Evolutionary conservation across 2,797 vertebrate genomes (phyloP), one percentile per base, ranked within the genome.

Genomic region (Argentina silus): DNA sequence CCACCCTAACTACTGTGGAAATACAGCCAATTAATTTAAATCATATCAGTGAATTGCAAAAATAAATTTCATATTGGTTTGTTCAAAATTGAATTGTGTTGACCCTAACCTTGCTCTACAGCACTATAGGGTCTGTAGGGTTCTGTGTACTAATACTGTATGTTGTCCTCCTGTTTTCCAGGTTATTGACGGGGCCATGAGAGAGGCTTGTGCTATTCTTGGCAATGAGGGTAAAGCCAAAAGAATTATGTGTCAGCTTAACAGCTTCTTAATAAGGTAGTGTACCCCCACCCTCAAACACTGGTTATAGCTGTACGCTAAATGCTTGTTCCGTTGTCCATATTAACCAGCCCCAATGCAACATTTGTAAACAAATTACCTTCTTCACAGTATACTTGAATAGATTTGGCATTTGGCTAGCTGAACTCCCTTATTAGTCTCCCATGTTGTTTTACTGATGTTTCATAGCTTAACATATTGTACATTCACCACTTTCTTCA

Each of bases 201-300:
- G 12, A 0, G 87, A 90, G 17, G 70, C 85, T 6, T 70, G 2
- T 6, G 57, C 12, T 60, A 14, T 87, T 19, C 70, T 92, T 61
- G 70, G 80, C 61, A 82, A 88, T 42, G 67, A 74, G 62, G 67
- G 4, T 7, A 84, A 84, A 77, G 55, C 60, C 63, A 72, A 80
- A 63, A 84, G 71, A 56, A 72, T 94, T 76, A 78, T 79, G 1
- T 50, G 59, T 68, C 89, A 89, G 55, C 77, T 94, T 78, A 72
- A 87, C 9, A 53, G 5, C 55, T 93, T 93, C 84, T 77, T 93
- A 44, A 7, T 7, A 70, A 90, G 91, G 93, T 94, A 87, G 19
- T 27, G 43, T 23, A 62, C 8, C 8, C 47, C 55, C 45, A 48
- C 1, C 51, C 21, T 19, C 19, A 14, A 0, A 12, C 17, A 27